These are phyloP conservation scores for Orgyia antiqua DNA, from an alignment of 2,888 invertebrate genomes.

Conservation along the genomic window DNA sequence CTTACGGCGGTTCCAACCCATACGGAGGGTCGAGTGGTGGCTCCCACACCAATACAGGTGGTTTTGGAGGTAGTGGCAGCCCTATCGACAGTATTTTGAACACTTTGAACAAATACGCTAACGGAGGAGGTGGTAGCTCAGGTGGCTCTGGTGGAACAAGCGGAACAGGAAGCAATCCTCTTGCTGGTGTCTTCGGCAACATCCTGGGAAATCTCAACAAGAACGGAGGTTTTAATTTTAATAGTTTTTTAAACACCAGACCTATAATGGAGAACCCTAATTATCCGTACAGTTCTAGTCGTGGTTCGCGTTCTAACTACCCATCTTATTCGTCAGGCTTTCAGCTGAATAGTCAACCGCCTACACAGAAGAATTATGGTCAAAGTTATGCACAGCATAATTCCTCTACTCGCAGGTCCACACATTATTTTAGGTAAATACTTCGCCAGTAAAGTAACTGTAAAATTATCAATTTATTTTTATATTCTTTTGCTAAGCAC, in stretches of 20 bases:
- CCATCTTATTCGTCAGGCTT: conserved; percentile 63
- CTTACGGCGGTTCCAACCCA: conserved; percentile 27
- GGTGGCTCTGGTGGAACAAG: conserved; percentile 19
- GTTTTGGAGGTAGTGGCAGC: conserved; percentile 30
- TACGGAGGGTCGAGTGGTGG: conserved; percentile 23
- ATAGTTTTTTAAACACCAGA: conserved; percentile 58
- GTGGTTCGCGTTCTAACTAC: conserved; percentile 52
- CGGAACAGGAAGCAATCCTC: conserved; percentile 11
- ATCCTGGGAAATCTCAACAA: conserved; percentile 63
- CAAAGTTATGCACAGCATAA: conserved; percentile 45
- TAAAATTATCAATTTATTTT: no score
- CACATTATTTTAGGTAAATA: conserved; percentile 68
- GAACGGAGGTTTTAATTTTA: conserved; percentile 36
- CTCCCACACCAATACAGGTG: conserved; percentile 24
- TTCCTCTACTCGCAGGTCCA: conserved; percentile 54
- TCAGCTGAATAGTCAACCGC: conserved; percentile 46
- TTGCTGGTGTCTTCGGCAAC: conserved; percentile 38
- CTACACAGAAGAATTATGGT: conserved; percentile 55
- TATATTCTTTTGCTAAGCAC: no score
- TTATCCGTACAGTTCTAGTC: conserved; percentile 54
- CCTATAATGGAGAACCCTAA: conserved; percentile 69
- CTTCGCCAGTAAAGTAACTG: conserved; percentile 11
- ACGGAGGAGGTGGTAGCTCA: conserved; percentile 29
- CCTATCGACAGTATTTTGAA: conserved; percentile 47
- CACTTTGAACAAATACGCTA: conserved; percentile 47